These are phyloP conservation scores for Eumaeus atala DNA, from an alignment of 1,140 invertebrate species.

Conservation along the genomic window DNA sequence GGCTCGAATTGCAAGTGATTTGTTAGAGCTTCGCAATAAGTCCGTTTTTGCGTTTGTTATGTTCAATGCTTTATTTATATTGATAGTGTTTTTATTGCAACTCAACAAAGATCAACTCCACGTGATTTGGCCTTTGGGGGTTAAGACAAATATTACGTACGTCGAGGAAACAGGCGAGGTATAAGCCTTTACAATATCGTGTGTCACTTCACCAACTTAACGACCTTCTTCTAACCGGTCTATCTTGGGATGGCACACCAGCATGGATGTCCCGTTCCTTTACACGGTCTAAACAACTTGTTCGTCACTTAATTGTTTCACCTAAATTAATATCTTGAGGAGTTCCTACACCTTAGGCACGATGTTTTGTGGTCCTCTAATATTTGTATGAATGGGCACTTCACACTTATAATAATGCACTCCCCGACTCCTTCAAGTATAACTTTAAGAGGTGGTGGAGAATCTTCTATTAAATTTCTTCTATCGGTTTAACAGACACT, in stretches of 20 bases:
- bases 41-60: slow-evolving; percentile 98
- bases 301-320: slow-evolving; percentile 45
- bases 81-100: slow-evolving; percentile 98
- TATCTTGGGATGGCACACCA: slow-evolving; percentile 70
- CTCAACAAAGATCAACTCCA: slow-evolving; percentile 97
- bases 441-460: slow-evolving; percentile 61
- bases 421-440: slow-evolving; percentile 34
- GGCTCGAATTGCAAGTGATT: slow-evolving; percentile 89
- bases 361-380: slow-evolving; percentile 5
- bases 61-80: slow-evolving; percentile 99
- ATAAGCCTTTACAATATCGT: slow-evolving; percentile 64
- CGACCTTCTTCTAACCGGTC: slow-evolving; percentile 73
- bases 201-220: slow-evolving; percentile 70
- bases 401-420: slow-evolving; percentile 34
- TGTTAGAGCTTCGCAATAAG: slow-evolving; percentile 95
- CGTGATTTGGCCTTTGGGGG: slow-evolving; percentile 94
- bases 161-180: slow-evolving; percentile 93
- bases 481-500: slow-evolving; percentile 45
- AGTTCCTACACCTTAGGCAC: slow-evolving; percentile 8
- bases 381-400: slow-evolving; percentile 12
- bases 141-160: slow-evolving; percentile 95
- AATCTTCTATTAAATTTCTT: slow-evolving; percentile 58
- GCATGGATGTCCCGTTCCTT: slow-evolving; percentile 60
- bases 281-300: slow-evolving; percentile 54
- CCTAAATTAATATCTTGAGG: slow-evolving; percentile 22